Conservation (phyloP, 2,113 vertebrate genomes). For the Vicugna pacos region DNA sequence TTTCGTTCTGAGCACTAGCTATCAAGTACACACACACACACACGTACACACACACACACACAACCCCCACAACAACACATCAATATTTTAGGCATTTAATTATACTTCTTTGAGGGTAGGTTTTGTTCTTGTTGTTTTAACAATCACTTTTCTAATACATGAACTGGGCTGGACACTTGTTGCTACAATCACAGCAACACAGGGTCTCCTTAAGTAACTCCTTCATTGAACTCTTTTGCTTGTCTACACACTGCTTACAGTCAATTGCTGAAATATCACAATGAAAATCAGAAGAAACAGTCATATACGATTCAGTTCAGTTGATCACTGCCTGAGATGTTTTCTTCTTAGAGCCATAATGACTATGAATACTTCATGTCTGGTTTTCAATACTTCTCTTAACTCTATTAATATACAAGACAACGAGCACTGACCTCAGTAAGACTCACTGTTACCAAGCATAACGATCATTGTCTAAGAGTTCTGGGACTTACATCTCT, state of each 20-base stretch:
- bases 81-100: neutral
- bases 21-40: neutral
- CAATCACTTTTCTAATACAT: neutral
- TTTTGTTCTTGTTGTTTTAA: neutral
- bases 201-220: neutral
- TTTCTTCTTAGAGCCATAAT: conserved; percentile 29
- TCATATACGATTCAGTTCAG: neutral
- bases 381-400: conserved; percentile 43
- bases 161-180: neutral
- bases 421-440: conserved; percentile 13
- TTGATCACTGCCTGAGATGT: conserved; percentile 49
- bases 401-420: conserved; percentile 69
- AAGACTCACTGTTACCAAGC: conserved; percentile 65
- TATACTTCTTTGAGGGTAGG: neutral
- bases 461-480: conserved; percentile 62
- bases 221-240: neutral
- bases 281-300: conserved; percentile 14
- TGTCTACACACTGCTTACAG: neutral
- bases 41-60: neutral
- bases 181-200: neutral
- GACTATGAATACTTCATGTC: conserved; percentile 75
- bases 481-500: conserved; percentile 49
- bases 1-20: neutral
- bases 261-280: conserved; percentile 54
- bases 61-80: neutral